phyloP scores from a whole-genome alignment of 1,140 invertebrate species.

The Prorops nasuta region DNA sequence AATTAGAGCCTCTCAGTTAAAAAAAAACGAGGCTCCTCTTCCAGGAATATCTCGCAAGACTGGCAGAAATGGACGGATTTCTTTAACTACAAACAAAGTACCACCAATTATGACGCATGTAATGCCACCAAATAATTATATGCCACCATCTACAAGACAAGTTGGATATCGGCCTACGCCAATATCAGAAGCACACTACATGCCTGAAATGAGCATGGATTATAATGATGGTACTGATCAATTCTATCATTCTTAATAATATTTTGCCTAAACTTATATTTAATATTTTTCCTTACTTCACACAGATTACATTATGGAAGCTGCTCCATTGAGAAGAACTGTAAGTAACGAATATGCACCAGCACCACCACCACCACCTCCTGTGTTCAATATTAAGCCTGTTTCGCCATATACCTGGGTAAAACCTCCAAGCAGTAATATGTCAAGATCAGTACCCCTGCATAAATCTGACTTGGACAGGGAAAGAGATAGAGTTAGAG shows the following conservation, averaged over 20 bases:
- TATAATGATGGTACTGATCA: constrained; percentile 33
- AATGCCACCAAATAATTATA: constrained; percentile 28
- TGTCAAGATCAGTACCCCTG: constrained; percentile 25
- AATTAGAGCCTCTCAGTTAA: constrained; percentile 45
- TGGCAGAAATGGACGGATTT: constrained; percentile 56
- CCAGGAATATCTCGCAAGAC: constrained; percentile 54
- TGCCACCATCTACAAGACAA: constrained; percentile 23
- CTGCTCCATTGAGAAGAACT: constrained; percentile 43
- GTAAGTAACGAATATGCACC: constrained; percentile 53
- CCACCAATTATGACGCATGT: constrained; percentile 23
- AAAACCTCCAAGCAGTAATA: constrained; percentile 27
- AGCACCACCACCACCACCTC: constrained; percentile 47
- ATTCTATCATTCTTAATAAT: constrained; percentile 1
- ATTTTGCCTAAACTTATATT: background rate
- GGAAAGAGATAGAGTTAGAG: constrained; percentile 37
- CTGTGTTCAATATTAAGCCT: constrained; percentile 47
- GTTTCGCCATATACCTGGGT: constrained; percentile 44
- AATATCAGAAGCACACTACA: constrained; percentile 35
- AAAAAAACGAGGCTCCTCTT: constrained; percentile 31
- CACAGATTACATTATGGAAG: constrained; percentile 45
- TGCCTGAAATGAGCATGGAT: constrained; percentile 39
- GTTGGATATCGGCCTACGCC: constrained; percentile 35
- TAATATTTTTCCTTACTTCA: constrained; percentile 1
- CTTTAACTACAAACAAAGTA: constrained; percentile 56
- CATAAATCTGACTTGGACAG: constrained; percentile 36